A percentile compares a stretch with the other conserved stretches of the same genome.
Conservation (phyloP, 2,797 vertebrate species). For the Poecilia picta region DNA sequence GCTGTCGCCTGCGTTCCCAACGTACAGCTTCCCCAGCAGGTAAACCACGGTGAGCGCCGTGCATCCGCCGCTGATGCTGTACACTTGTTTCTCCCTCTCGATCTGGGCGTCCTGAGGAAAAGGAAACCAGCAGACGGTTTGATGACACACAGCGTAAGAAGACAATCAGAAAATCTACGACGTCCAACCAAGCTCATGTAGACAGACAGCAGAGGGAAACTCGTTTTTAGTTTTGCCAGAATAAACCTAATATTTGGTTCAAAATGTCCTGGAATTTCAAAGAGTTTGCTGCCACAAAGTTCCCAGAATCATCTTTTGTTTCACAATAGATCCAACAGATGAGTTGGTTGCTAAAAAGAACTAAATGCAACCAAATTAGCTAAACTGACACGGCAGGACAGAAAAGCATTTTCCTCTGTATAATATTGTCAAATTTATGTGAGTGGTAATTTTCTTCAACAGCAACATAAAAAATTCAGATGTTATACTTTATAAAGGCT, state of each 20-base stretch:
- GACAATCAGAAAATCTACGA: not conserved
- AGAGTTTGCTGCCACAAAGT: not conserved
- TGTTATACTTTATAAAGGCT: slow-evolving; percentile 17
- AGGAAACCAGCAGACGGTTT: slow-evolving; percentile 1
- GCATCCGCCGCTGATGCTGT: slow-evolving; percentile 91
- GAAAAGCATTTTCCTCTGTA: not conserved
- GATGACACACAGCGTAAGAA: not conserved
- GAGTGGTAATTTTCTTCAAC: not conserved
- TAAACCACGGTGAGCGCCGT: slow-evolving; percentile 91
- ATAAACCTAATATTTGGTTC: not conserved
- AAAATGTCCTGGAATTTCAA: not conserved
- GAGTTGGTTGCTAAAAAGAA: not conserved
- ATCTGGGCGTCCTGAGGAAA: slow-evolving; percentile 89
- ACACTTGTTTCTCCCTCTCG: slow-evolving; percentile 87
- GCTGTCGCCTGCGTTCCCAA: slow-evolving; percentile 95
- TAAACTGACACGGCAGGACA: not conserved
- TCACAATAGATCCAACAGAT: not conserved
- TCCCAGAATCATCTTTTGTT: not conserved
- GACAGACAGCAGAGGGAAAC: not conserved
- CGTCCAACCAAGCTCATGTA: not conserved
- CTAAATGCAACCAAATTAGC: not conserved
- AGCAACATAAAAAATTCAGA: slow-evolving; percentile 6
- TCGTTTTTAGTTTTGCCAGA: not conserved
- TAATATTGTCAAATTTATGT: not conserved
- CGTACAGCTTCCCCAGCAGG: slow-evolving; percentile 92